Evolutionary conservation across 2,797 vertebrate genomes (phyloP), one percentile per base, ranked within the genome.

Genomic region (Dryobates pubescens): DNA sequence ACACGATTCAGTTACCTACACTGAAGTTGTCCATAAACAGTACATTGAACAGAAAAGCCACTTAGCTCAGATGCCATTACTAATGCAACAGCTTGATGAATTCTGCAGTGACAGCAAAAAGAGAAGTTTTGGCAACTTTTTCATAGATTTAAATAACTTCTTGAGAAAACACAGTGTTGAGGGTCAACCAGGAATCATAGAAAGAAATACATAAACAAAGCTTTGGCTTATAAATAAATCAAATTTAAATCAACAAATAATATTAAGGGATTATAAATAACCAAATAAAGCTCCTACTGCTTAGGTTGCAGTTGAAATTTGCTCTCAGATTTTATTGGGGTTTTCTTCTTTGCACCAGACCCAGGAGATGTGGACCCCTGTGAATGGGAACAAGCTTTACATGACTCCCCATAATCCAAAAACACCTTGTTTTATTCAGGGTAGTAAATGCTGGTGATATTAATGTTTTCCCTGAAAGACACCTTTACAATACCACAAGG

Each of bases 201-300:
- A 86, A 86, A 51, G 45, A 87, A 58, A 86, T 41, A 67, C 32
- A 88, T 53, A 91, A 91, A 84, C 64, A 84, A 80, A 87, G 6
- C 2, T 76, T 71, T 74, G 41, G 58, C 59, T 85, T 80, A 87
- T 64, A 92, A 95, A 94, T 80, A 94, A 82, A 65, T 91, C 70
- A 88, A 43, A 86, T 51, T 79, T 84, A 93, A 85, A 94, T 82
- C 23, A 85, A 85, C 23, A 87, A 90, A 85, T 53, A 87, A 58
- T 87, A 92, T 82, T 91, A 82, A 58, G 34, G 17, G 65, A 65
- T 75, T 72, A 81, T 90, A 93, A 94, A 89, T 72, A 91, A 83
- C 88, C 54, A 89, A 90, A 82, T 74, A 74, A 95, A 94, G 24
- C 15, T 6, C 4, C 12, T 24, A 51, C 51, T 54, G 36, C n/a